These are phyloP conservation scores for Cryptocephalus primarius DNA, from an alignment of 2,888 invertebrate species.

Conservation along the genomic window DNA sequence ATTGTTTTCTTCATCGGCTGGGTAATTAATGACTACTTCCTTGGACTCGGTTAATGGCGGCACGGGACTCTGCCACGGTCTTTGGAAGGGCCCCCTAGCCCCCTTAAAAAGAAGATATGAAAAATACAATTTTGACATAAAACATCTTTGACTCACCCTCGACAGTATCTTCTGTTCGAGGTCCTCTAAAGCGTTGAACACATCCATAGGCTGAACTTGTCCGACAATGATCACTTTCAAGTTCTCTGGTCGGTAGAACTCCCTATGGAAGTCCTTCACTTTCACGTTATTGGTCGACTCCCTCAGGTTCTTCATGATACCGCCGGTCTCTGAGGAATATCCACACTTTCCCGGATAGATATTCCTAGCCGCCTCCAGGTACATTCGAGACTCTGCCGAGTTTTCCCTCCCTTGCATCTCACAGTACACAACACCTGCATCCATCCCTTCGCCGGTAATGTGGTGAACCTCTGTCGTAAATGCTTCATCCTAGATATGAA, in stretches of 20 bases:
- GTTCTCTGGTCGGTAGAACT: conserved; percentile 84
- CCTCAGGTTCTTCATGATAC: conserved; percentile 72
- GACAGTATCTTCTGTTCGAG: conserved; percentile 67
- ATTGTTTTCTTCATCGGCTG: conserved; percentile 74
- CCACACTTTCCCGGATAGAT: conserved; percentile 76
- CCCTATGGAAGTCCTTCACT: conserved; percentile 66
- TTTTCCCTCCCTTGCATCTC: conserved; percentile 88
- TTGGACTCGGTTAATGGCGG: conserved; percentile 49
- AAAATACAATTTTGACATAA: no score
- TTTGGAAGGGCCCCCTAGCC: conserved; percentile 45
- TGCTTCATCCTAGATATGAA: conserved; percentile 52
- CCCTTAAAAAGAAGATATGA: conserved; percentile 24
- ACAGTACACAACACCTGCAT: conserved; percentile 92
- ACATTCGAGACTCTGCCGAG: conserved; percentile 60
- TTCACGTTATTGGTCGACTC: conserved; percentile 71
- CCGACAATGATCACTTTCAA: conserved; percentile 75
- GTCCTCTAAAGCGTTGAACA: conserved; percentile 60
- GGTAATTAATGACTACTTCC: conserved; percentile 53
- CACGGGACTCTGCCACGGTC: conserved; percentile 68
- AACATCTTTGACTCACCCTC: conserved; percentile 40
- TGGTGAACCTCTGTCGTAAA: conserved; percentile 89
- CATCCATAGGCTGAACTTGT: conserved; percentile 60
- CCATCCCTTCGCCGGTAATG: conserved; percentile 74
- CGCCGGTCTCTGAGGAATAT: conserved; percentile 78
- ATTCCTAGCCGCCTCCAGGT: conserved; percentile 51